Percentiles rank a stretch among this genome's conserved stretches.
phyloP scores from a whole-genome alignment of 2,797 vertebrate genomes.

The Molossus alvarezi region DNA sequence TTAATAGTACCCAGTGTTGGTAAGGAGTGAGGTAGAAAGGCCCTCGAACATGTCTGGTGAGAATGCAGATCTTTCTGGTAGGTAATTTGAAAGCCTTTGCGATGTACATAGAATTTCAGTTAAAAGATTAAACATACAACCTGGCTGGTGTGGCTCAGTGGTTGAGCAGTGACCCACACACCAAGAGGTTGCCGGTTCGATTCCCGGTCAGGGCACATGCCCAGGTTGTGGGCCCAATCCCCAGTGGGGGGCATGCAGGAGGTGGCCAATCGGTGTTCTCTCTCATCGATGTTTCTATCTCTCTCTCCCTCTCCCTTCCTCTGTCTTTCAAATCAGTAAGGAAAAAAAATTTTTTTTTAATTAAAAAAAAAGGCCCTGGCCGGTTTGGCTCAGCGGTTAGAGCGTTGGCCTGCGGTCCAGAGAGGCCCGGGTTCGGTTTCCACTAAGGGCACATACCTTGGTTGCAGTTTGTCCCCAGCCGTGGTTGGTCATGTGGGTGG shows the following conservation, averaged over 20 bases:
- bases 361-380: no score
- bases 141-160: neutral
- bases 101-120: neutral
- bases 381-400: no score
- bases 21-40: neutral
- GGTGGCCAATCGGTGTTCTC: neutral
- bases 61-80: neutral
- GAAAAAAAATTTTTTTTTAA: no score
- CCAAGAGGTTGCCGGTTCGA: neutral
- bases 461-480: no score
- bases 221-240: neutral
- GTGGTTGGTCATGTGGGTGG: no score
- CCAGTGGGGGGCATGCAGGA: neutral
- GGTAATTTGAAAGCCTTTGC: slow-evolving; percentile 18
- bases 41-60: neutral
- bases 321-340: neutral
- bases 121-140: neutral
- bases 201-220: neutral
- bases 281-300: neutral
- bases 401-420: no score
- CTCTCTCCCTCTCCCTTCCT: neutral
- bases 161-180: neutral
- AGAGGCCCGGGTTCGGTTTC: no score
- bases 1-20: neutral
- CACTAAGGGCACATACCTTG: no score